Base-by-base conservation (phyloP, 2,888 invertebrate genomes). In the Synergus itoensis region DNA sequence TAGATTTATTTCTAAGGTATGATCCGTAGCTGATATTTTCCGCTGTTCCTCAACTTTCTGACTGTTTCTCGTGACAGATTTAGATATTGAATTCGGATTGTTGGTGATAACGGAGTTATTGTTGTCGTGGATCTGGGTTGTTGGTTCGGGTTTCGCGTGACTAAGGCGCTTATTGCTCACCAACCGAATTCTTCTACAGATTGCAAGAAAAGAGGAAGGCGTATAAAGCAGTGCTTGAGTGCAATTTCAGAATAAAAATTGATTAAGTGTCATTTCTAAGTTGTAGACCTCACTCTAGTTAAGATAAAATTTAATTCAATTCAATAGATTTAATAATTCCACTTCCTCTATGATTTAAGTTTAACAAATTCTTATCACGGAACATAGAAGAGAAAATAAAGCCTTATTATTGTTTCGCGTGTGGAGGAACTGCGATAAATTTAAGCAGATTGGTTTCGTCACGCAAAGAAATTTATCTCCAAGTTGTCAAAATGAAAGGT, bases 41-140 rank as follows among this genome's bases (percentile, higher is more conserved):
- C 77, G 53, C 11, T 82, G 77, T 5, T 88, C 86, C 21, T 88
- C 86, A n/a, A 87, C 81, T 84, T 90, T 87, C 41, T 86, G 87
- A 85, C 88, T 90, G 65, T 89, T 88, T 83, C 91, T 89, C 79
- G 90, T 90, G 75, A 90, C 88, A 77, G 89, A 87, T 84, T 91
- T 91, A 67, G 89, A 84, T 64, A 89, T 81, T 67, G 89, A 88
- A 69, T 88, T 86, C 36, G 87, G 79, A 76, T 84, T 77, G 40
- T 83, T 83, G 41, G 84, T 84, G 69, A 80, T 84, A 81, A 77
- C 83, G 83, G 84, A 86, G 83, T 80, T 79, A 84, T 82, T 86
- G 81, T 86, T 87, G 80, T 84, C 86, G 83, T 87, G 88, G 41
- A 88, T 86, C 81, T 88, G 90, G 69, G 87, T 86, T 67, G 89